Evolutionary conservation across 2,888 invertebrate genomes (phyloP), one percentile per base, ranked within the genome.

Genomic region (Perithous albicinctus): DNA sequence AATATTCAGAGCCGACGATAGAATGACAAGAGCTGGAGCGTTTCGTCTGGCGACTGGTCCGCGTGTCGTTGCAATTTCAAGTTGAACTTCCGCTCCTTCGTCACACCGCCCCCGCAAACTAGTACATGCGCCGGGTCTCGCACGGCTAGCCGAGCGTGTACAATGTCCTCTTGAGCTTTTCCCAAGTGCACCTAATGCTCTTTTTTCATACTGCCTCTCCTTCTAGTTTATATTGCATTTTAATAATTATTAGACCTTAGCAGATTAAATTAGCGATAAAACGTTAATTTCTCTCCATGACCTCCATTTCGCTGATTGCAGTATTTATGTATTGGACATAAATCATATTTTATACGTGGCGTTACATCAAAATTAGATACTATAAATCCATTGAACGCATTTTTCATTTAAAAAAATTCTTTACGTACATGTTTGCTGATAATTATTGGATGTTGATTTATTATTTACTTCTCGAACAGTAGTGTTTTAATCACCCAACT

Each of bases 121-220:
- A 54, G 46, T 26, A 29, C 54, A 54, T 41, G 64, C 46, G n/a
- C n/a, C n/a, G 59, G 12, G 78, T 78, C 46, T 80, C 83, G 83
- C 80, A 70, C 83, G 83, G 82, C 59, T 48, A 66, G 32, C 75
- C 48, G 78, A 84, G 80, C 83, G 84, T 83, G 73, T 64, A 74
- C 54, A 66, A 79, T 80, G 82, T 85, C 82, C 80, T 80, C 83
- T 77, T 70, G 66, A 74, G 15, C 43, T 76, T 73, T 64, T 64
- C 38, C n/a, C n/a, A n/a, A n/a, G n/a, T n/a, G n/a, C n/a, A n/a
- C n/a, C 69, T 56, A 29, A 8, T 6, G 54, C n/a, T 26, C 56
- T 61, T 59, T 46, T 48, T 61, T 32, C 10, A n/a, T 20, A 7
- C 10, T 23, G n/a, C 3, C 10, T 26, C 12, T 1, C 6, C 6